Conservation (phyloP, 2,797 vertebrate genomes). For the Dendrocincla tyrannina region DNA sequence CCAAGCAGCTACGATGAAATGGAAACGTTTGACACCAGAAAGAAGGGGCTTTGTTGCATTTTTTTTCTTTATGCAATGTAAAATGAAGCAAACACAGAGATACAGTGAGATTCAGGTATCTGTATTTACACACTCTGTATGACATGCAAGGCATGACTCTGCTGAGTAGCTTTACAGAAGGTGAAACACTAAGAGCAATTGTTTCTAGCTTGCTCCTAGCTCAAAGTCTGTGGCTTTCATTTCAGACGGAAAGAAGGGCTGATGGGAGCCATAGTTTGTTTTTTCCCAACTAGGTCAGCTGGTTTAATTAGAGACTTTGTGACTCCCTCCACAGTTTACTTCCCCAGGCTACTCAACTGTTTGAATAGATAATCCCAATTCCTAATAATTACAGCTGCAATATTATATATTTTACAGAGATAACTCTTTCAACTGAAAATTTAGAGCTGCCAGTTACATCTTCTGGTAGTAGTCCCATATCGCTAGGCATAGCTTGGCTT, state of each 20-base stretch:
- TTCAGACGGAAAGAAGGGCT: not conserved
- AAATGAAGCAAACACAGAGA: not conserved
- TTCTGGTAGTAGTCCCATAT: not conserved
- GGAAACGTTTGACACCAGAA: not conserved
- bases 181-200: not conserved
- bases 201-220: not conserved
- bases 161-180: not conserved
- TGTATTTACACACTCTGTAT: not conserved
- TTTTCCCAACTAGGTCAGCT: constrained; percentile 37
- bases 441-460: not conserved
- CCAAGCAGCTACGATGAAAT: not conserved
- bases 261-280: not conserved
- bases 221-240: not conserved
- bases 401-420: constrained; percentile 22
- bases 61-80: not conserved
- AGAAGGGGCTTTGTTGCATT: not conserved
- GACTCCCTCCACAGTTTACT: not conserved
- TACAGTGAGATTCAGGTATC: not conserved
- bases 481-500: not conserved
- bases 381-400: constrained; percentile 35
- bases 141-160: not conserved
- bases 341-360: constrained; percentile 22
- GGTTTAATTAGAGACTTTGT: constrained; percentile 13
- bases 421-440: constrained; percentile 19
- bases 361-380: constrained; percentile 53